Conservation (phyloP, 2,113 vertebrate genomes). For the Tinamus guttatus region DNA sequence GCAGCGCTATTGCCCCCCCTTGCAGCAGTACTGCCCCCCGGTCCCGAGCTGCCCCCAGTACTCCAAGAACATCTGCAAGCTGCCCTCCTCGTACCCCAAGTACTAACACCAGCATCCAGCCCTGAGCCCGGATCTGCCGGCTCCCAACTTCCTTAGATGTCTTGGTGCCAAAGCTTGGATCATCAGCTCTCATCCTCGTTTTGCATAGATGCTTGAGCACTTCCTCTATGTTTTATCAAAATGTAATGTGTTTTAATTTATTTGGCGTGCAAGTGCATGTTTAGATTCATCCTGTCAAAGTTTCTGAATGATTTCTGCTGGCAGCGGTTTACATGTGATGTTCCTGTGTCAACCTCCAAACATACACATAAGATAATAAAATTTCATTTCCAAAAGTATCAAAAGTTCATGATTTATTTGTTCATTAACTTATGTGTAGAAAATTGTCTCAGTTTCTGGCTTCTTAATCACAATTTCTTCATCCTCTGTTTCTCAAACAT, state of each 20-base stretch:
- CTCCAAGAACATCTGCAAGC: conserved; percentile 31
- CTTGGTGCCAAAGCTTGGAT: accelerated
- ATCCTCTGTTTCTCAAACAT: background rate
- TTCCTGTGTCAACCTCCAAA: background rate
- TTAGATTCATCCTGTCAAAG: background rate
- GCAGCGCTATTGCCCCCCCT: background rate
- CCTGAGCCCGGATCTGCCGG: accelerated
- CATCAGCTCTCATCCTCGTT: accelerated
- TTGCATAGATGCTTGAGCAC: accelerated
- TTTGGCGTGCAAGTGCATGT: accelerated
- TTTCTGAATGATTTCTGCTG: background rate
- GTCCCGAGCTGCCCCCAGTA: background rate
- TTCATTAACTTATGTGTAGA: background rate
- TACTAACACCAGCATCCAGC: accelerated
- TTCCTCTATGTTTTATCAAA: accelerated
- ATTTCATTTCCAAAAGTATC: background rate
- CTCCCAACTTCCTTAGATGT: accelerated
- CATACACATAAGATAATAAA: conserved; percentile 19
- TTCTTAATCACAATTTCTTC: accelerated
- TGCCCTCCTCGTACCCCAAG: background rate
- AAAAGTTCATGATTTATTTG: background rate
- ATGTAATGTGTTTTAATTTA: background rate
- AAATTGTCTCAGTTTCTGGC: background rate
- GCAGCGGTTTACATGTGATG: accelerated
- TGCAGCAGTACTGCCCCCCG: background rate